phyloP scores from a whole-genome alignment of 2,113 vertebrate species.

The Corynorhinus townsendii region DNA sequence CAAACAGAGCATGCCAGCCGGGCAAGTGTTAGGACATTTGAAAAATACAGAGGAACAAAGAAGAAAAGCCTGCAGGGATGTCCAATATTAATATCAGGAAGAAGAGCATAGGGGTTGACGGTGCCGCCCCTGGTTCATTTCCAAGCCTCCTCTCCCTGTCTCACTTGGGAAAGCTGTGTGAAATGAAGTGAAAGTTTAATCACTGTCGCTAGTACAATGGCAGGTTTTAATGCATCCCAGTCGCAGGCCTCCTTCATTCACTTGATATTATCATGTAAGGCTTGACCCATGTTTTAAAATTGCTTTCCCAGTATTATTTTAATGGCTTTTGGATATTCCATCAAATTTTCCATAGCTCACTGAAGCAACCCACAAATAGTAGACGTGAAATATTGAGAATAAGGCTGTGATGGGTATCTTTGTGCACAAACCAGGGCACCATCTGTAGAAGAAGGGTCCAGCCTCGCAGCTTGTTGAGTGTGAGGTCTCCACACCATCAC shows the following conservation, averaged over 20 bases:
- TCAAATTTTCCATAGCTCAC: neutral
- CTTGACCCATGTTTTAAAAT: neutral
- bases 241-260: neutral
- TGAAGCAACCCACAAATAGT: neutral
- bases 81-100: neutral
- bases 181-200: neutral
- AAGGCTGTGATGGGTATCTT: neutral
- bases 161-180: neutral
- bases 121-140: rapidly evolving
- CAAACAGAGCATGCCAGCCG: too few species aligned
- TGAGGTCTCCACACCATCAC: neutral
- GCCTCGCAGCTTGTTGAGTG: neutral
- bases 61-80: neutral
- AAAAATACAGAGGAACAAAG: neutral
- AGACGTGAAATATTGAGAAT: neutral
- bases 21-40: neutral
- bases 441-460: neutral
- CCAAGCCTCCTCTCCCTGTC: neutral
- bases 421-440: neutral
- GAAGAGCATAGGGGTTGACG: neutral
- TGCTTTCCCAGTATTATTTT: neutral
- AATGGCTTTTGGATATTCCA: neutral
- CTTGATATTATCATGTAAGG: neutral
- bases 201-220: neutral
- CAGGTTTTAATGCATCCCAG: neutral